Base-by-base conservation (phyloP, 2,888 invertebrate species). In the Rhogogaster chlorosoma region DNA sequence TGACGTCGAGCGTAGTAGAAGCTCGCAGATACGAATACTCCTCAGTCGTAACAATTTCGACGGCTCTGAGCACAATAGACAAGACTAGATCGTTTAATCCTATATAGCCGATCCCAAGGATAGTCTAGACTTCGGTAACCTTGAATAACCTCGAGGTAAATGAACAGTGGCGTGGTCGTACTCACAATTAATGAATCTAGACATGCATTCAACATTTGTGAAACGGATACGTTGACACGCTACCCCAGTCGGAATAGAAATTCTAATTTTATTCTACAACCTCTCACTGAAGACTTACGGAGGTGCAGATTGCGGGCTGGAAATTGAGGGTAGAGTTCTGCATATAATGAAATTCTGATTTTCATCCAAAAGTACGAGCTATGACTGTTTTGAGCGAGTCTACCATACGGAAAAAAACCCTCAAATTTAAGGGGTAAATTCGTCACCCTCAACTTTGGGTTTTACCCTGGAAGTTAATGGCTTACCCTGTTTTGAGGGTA, bases 111-210 rank as follows among this genome's bases (percentile, higher is more conserved):
- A 38, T 73, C 42, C 71, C 71, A n/a, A 22, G 71, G 10, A 73
- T n/a, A n/a, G 22, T 36, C 77, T 49, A 53, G 77, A 77, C 77
- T 49, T 22, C 10, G 32, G n/a, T 53, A 53, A n/a, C n/a, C 7
- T 53, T 53, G 29, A 53, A n/a, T 53, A 53, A 77, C 29, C 77
- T 53, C 53, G 15, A 32, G 53, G 29, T 77, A 4, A 32, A 77
- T 77, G 1, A 53, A 77, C 77, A 53, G 29, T 77, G 18, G 7
- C 53, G 15, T 45, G 45, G 26, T 29, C 29, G 45, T 29, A 38
- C 18, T 77, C 10, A 29, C 49, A 77, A 77, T 77, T 77, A 77
- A 15, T 77, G 53, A 77, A 32, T 77, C 53, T 12, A 53, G 77
- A 53, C 49, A 77, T 49, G 77, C 77, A 29, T 49, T 77, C 49